Evolutionary conservation across 2,888 invertebrate genomes (phyloP).

Genomic region (Fragum sueziense): DNA sequence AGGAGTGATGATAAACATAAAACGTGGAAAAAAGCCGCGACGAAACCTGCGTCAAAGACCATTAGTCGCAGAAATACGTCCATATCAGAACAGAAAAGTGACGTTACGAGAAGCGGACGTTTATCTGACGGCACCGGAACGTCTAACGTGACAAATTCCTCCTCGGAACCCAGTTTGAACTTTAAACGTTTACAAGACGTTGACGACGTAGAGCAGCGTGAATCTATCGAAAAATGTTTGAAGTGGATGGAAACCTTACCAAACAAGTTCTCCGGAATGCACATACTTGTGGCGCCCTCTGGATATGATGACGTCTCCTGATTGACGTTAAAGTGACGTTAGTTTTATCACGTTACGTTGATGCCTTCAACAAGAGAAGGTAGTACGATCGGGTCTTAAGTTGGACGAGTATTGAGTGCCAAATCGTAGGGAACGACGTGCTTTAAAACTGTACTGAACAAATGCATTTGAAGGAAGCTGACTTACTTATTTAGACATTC

Average conservation of each 20-base stretch:
- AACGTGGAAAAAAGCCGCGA: slow-evolving; percentile 60
- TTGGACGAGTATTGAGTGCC: no score
- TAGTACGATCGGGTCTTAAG: not conserved
- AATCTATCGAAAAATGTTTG: slow-evolving; percentile 68
- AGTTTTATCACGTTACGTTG: not conserved
- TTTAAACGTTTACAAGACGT: slow-evolving; percentile 47
- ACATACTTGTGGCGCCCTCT: slow-evolving; percentile 60
- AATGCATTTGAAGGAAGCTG: no score
- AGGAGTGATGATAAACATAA: slow-evolving; percentile 64
- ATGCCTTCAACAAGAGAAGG: not conserved
- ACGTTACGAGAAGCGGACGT: slow-evolving; percentile 61
- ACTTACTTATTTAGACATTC: no score
- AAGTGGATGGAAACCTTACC: slow-evolving; percentile 72
- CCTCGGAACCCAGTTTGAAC: slow-evolving; percentile 42
- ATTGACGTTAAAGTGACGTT: slow-evolving; percentile 31
- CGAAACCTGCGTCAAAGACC: slow-evolving; percentile 18
- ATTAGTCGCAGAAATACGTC: slow-evolving; percentile 34
- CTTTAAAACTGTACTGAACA: not conserved
- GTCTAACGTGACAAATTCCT: slow-evolving; percentile 44
- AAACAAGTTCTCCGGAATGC: slow-evolving; percentile 72
- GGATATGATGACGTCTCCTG: slow-evolving; percentile 17
- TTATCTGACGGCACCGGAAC: slow-evolving; percentile 53
- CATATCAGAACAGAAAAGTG: slow-evolving; percentile 63
- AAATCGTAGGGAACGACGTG: not conserved
- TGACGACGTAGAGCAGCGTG: slow-evolving; percentile 52